phyloP scores from a whole-genome alignment of 1,140 invertebrate species.

The Aphaenogaster ashmeadi region DNA sequence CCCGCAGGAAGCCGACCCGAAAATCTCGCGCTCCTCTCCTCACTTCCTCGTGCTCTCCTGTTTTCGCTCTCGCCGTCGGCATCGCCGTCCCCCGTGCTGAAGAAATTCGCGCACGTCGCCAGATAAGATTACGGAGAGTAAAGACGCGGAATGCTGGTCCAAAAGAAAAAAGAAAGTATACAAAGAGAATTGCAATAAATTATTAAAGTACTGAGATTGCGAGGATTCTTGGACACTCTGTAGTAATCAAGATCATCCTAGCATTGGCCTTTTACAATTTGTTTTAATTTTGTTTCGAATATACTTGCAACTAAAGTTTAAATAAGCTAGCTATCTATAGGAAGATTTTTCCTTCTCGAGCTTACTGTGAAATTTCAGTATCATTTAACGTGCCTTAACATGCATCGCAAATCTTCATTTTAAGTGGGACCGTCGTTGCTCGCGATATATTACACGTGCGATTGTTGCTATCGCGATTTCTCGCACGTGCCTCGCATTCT shows the following conservation, averaged over 20 bases:
- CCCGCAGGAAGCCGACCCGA: conserved; percentile 53
- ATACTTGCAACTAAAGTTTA: not conserved
- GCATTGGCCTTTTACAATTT: not conserved
- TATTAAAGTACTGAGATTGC: not conserved
- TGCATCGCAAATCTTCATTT: conserved; percentile 14
- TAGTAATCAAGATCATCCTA: not conserved
- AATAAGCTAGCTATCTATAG: not conserved
- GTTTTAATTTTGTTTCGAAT: not conserved
- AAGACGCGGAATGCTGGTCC: not conserved
- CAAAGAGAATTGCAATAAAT: not conserved
- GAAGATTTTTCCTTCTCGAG: not conserved
- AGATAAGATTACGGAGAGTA: not conserved
- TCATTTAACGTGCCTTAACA: not conserved
- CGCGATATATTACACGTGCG: not conserved
- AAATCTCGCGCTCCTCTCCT: conserved; percentile 49
- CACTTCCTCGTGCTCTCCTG: conserved; percentile 23
- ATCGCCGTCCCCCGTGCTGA: not conserved
- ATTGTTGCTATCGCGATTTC: conserved; percentile 10
- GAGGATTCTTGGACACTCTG: not conserved
- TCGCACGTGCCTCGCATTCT: not conserved
- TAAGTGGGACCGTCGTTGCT: not conserved
- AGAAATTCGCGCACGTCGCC: not conserved
- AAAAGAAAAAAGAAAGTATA: not conserved
- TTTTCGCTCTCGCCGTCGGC: not conserved
- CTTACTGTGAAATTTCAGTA: not conserved